Evolutionary conservation across 2,113 vertebrate species (phyloP), one percentile per base, ranked within the genome.

Genomic region (Pygathrix nemaeus): DNA sequence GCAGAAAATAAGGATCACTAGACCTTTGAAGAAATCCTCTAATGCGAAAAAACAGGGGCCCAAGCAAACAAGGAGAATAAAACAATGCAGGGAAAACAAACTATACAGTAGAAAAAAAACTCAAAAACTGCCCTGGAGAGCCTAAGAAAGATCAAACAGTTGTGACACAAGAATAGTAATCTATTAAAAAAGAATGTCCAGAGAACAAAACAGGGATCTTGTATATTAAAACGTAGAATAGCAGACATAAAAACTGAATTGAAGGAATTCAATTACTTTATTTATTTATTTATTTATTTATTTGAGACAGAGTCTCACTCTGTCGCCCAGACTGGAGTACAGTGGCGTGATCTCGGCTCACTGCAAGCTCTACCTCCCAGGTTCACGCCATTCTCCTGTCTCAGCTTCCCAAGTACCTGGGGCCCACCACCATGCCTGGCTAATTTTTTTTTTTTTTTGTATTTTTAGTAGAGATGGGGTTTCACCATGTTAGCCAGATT

Each of bases 171-270:
- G 55, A 88, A 30, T 75, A 81, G 21, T 3, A 66, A 48, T 83
- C 32, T 82, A 48, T 81, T 50, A 20, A 82, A 45, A 48, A 45
- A 72, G 48, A 35, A 48, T 87, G n/a, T 35, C 61, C 27, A 61
- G 27, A 90, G 45, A 86, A 38, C 17, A 35, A 35, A 91, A 90
- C 20, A 40, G 18, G 72, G 40, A 48, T 25, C 38, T 48, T 86
- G 0, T 9, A 57, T 80, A 64, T 84, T 79, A 66, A 84, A 52
- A 64, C 73, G 64, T n/a, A 61, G 38, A 81, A 84, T 30, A 90
- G 55, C 25, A 88, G 35, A 95, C 80, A 86, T 87, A 93, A 93
- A 95, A 64, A 88, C 14, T 70, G 13, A 96, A 94, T 88, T 55
- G 17, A 96, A 88, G 40, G 11, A 94, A 89, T 75, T 75, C 45